A percentile compares a stretch with the other conserved stretches of the same genome.
These are phyloP conservation scores for Tromatobia lineatoria DNA, from an alignment of 2,888 invertebrate genomes.

Conservation along the genomic window DNA sequence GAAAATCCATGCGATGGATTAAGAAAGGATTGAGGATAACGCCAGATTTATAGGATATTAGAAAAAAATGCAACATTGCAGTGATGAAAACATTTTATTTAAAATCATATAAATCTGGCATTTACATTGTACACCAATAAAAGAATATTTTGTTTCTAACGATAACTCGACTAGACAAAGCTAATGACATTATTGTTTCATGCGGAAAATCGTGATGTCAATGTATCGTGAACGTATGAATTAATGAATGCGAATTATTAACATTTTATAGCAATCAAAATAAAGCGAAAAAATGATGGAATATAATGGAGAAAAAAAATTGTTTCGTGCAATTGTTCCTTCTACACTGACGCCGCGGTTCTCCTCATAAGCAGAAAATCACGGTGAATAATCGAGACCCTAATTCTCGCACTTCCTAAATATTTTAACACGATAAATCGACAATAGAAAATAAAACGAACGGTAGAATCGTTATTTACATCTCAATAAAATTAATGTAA, in stretches of 20 bases:
- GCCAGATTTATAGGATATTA: constrained; percentile 84
- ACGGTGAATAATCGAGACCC: constrained; percentile 5
- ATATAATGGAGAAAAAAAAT: constrained; percentile 22
- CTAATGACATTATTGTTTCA: constrained; percentile 53
- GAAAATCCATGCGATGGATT: constrained; percentile 76
- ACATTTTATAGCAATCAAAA: constrained; percentile 17
- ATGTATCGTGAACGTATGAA: constrained; percentile 32
- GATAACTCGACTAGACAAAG: constrained; percentile 50
- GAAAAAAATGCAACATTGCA: constrained; percentile 71
- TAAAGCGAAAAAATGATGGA: constrained; percentile 33
- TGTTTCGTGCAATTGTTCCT: constrained; percentile 6
- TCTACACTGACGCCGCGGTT: constrained; percentile 47
- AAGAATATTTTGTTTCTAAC: constrained; percentile 25
- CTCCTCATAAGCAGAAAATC: constrained; percentile 21
- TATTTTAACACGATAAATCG: neutral
- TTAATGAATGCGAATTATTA: constrained; percentile 8
- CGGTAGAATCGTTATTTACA: constrained; percentile 42
- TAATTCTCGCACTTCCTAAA: constrained; percentile 11
- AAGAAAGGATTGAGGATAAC: constrained; percentile 55
- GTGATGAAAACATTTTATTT: constrained; percentile 79
- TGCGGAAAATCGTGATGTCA: constrained; percentile 56
- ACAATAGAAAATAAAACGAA: constrained; percentile 7
- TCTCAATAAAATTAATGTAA: constrained; percentile 36
- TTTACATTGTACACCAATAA: constrained; percentile 75
- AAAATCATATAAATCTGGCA: constrained; percentile 84